Conservation (phyloP, 2,113 vertebrate species). For the Pycnonotus jocosus region DNA sequence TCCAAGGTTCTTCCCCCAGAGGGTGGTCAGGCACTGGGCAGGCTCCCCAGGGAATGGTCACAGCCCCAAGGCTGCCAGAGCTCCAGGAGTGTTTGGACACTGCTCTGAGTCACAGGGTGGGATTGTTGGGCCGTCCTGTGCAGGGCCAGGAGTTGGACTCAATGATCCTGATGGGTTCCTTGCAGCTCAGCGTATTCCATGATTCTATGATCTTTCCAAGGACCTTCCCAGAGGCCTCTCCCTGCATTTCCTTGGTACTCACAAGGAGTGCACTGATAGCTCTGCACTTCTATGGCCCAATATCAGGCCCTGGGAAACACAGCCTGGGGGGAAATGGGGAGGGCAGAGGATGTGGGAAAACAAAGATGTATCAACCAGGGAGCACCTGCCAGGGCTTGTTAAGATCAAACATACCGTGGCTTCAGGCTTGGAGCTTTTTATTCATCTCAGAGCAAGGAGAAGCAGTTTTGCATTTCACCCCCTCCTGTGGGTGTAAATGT, state of each 20-base stretch:
- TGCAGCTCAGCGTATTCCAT: neutral
- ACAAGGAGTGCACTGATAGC: neutral
- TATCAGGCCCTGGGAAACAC: neutral
- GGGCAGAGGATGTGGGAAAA: neutral
- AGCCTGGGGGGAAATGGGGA: fast-evolving
- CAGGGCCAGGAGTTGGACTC: neutral
- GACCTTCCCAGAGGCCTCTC: neutral
- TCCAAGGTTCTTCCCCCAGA: neutral
- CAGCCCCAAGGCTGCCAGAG: neutral
- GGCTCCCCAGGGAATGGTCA: neutral
- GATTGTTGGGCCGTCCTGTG: neutral
- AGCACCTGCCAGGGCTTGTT: neutral
- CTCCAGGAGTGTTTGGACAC: neutral
- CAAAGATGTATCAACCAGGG: fast-evolving
- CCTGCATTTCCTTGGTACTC: neutral
- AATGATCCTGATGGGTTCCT: neutral
- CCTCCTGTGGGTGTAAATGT: fast-evolving
- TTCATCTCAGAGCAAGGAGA: neutral
- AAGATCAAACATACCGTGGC: neutral
- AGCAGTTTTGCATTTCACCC: neutral
- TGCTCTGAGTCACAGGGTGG: neutral
- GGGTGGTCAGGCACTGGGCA: fast-evolving
- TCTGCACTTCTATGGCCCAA: fast-evolving
- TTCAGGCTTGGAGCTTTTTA: neutral
- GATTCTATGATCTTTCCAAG: neutral